Evolutionary conservation across 2,113 vertebrate species (phyloP), one percentile per base, ranked within the genome.

Genomic region (Okapia johnstoni): DNA sequence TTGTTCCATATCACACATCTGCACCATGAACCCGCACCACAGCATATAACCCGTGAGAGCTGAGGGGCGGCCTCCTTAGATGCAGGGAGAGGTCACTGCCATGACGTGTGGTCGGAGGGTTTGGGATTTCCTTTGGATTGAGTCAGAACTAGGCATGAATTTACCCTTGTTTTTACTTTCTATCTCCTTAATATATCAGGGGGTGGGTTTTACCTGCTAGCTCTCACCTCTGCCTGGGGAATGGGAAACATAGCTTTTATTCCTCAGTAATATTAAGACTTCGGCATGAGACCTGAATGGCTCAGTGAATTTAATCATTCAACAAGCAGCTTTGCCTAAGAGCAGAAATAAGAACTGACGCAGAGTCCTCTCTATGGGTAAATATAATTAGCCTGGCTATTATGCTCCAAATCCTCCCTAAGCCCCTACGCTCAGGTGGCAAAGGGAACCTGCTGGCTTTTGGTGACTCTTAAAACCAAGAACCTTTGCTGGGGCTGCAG

Each of bases 361-460:
- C 60, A 66, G 90, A 98, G 84, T 94, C 25, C 16, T 96, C 85
- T 94, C 58, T 79, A 33, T 96, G 96, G 94, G 92, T 97, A 98
- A 98, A 98, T 98, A 96, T 89, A 97, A 98, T 98, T 98, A 98
- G 96, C 63, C 96, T 95, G 97, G 95, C 97, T 97, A 92, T 98
- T 98, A 97, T 86, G 84, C 89, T 92, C 95, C 93, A 98, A 98
- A 98, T 98, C 96, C 91, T 98, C 97, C 91, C 89, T 98, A 97
- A 98, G 98, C 93, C 96, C 96, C 0, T 55, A 36, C 3, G 63
- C 57, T 94, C 86, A 76, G 77, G 43, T n/a, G 46, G 95, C 83
- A 94, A 93, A 96, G 95, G 91, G 95, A 97, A 91, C 63, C 94
- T 98, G 57, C 96, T 98, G 97, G 98, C 95, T 96, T 98, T 94